Evolutionary conservation across 53 echinoderm and acorn worm species (phyloP).

Genomic region (Paracentrotus lividus): DNA sequence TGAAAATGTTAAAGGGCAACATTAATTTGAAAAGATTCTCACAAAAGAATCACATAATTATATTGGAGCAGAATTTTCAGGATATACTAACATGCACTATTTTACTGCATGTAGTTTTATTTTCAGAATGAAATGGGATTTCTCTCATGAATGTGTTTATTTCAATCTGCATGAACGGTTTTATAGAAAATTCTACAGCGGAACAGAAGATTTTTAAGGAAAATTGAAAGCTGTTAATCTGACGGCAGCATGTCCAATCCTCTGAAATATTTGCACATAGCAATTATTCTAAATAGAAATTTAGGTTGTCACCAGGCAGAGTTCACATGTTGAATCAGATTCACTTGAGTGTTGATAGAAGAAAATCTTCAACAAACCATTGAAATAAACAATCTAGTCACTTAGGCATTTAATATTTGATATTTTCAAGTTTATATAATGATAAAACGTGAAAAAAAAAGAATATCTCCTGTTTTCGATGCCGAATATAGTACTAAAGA

Average conservation of each 20-base stretch:
- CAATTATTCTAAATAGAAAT: too few species aligned
- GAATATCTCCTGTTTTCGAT: too few species aligned
- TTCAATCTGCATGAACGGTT: background rate
- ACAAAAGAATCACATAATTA: too few species aligned
- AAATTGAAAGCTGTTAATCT: too few species aligned
- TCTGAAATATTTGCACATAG: too few species aligned
- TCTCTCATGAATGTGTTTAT: background rate
- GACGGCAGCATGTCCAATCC: background rate
- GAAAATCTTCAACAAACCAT: background rate
- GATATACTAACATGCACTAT: slow-evolving; percentile 33
- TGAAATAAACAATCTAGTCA: background rate
- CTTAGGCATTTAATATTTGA: too few species aligned
- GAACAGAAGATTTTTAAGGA: too few species aligned
- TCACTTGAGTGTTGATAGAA: background rate
- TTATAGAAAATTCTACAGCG: background rate
- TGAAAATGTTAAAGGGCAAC: too few species aligned
- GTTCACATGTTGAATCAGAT: background rate
- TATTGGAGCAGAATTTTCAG: background rate
- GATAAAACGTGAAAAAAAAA: too few species aligned
- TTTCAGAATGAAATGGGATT: background rate
- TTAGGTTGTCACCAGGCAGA: background rate
- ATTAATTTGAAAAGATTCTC: too few species aligned
- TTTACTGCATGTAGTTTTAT: slow-evolving; percentile 36
- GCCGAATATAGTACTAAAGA: too few species aligned
- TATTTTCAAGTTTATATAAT: too few species aligned